Conservation (phyloP, 2,113 vertebrate species). For the Microcebus tavaratra region DNA sequence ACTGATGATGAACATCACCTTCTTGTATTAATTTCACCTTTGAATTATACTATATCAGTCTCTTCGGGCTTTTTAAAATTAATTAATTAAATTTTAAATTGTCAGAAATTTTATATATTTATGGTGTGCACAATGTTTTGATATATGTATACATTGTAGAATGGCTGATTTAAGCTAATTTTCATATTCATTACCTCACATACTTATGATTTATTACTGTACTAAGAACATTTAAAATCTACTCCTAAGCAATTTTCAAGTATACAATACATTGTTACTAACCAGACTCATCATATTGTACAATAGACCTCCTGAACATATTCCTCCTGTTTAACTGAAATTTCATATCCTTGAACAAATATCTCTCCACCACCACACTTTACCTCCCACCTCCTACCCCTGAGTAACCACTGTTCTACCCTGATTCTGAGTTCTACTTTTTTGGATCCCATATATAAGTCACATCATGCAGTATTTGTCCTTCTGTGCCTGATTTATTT, state of each 20-base stretch:
- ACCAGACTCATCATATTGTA: neutral
- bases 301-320: neutral
- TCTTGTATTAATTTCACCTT: neutral
- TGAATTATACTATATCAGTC: neutral
- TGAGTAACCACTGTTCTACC: neutral
- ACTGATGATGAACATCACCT: neutral
- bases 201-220: neutral
- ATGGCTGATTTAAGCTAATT: neutral
- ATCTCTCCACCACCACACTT: neutral
- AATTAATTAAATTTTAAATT: neutral
- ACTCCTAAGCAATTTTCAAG: neutral
- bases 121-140: neutral
- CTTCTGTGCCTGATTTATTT: neutral
- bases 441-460: neutral
- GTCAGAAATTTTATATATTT: neutral
- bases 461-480: neutral
- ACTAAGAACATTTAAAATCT: neutral
- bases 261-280: neutral
- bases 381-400: accelerated
- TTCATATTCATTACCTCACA: neutral
- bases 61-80: neutral
- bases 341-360: neutral
- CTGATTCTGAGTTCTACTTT: neutral
- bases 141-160: neutral
- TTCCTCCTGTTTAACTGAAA: neutral